Percentiles rank a stretch among this genome's conserved stretches.
Conservation (phyloP, 37 sponge, comb jelly and placozoan genomes). For the Spongilla lacustris region DNA sequence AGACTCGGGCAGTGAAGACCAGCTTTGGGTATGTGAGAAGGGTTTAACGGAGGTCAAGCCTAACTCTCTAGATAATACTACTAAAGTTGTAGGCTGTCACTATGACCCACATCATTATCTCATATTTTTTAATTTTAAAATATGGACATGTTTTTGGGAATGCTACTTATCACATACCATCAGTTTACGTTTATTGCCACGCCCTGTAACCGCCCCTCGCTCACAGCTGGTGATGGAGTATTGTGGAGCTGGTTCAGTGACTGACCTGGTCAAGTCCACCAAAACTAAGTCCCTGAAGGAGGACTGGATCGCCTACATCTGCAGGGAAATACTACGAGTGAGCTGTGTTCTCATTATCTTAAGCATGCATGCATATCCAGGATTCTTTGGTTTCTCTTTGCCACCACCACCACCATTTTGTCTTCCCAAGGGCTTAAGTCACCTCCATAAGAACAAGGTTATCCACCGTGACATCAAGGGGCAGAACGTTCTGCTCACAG, state of each 20-base stretch:
- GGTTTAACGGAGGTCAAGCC: neutral
- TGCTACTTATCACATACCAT: neutral
- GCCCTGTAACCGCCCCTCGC: neutral
- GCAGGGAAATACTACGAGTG: slow-evolving; percentile 88
- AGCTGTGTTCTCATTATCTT: slow-evolving; percentile 17
- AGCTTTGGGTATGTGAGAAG: slow-evolving; percentile 81
- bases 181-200: neutral
- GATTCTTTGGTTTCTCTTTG: too few species aligned
- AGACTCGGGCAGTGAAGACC: slow-evolving; percentile 79
- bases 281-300: slow-evolving; percentile 87
- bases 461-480: slow-evolving; percentile 99
- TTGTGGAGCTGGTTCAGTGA: slow-evolving; percentile 98
- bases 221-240: slow-evolving; percentile 96
- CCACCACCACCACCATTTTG: too few species aligned
- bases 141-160: too few species aligned
- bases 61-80: neutral
- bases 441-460: slow-evolving; percentile 95
- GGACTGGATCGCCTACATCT: slow-evolving; percentile 96
- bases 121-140: neutral
- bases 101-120: neutral
- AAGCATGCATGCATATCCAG: neutral
- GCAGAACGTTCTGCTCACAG: slow-evolving; percentile 95
- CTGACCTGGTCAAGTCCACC: slow-evolving; percentile 89
- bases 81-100: neutral
- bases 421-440: slow-evolving; percentile 79